Percentiles rank a stretch among this genome's conserved stretches.
Evolutionary conservation across 1,140 invertebrate genomes (phyloP).

Genomic region (Meteorus sp.): DNA sequence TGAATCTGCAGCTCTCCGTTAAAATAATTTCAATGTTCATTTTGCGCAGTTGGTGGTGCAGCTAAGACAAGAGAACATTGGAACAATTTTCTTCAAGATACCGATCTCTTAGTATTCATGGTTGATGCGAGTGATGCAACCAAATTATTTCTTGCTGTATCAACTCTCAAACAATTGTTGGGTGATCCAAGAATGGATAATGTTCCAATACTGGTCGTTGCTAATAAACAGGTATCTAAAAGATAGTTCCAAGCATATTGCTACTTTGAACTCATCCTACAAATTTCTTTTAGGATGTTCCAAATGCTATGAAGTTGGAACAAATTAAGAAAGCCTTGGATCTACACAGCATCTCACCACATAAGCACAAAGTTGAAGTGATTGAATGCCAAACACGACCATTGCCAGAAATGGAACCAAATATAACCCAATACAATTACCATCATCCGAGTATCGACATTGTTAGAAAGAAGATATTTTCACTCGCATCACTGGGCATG

Average conservation of each 20-base stretch:
- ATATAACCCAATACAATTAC: conserved; percentile 32
- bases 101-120: conserved; percentile 58
- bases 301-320: conserved; percentile 43
- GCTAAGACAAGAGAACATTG: conserved; percentile 52
- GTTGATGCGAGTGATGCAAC: conserved; percentile 53
- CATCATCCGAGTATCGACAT: conserved; percentile 40
- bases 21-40: conserved; percentile 9
- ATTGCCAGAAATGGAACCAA: conserved; percentile 31
- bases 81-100: conserved; percentile 58
- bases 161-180: conserved; percentile 51
- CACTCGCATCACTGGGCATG: conserved; percentile 31
- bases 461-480: conserved; percentile 46
- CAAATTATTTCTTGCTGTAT: conserved; percentile 44
- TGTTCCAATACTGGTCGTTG: conserved; percentile 53
- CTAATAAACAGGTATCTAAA: conserved; percentile 55
- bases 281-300: conserved; percentile 44
- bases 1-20: background rate
- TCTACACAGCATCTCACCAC: conserved; percentile 45
- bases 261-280: too few relatives aligned
- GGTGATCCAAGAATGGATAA: conserved; percentile 49
- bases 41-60: conserved; percentile 53
- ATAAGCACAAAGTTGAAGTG: conserved; percentile 52
- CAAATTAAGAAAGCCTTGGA: conserved; percentile 52
- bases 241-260: background rate
- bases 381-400: conserved; percentile 48